Evolutionary conservation across 1,140 invertebrate species (phyloP).

Genomic region (Monomorium pharaonis): DNA sequence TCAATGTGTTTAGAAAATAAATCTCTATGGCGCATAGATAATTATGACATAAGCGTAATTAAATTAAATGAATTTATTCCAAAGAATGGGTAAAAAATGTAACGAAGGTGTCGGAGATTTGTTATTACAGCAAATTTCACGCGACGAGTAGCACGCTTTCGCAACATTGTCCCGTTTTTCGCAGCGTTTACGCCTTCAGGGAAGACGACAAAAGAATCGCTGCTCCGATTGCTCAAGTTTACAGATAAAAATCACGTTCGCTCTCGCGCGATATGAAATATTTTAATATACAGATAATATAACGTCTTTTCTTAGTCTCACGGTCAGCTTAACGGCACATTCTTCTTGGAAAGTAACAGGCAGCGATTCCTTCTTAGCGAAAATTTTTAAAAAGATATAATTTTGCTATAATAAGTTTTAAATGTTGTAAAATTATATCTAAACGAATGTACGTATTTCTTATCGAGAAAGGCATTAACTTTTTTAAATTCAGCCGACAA

Average conservation of each 20-base stretch:
- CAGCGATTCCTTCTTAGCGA: neutral
- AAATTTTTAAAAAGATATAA: neutral
- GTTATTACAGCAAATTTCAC: constrained; percentile 41
- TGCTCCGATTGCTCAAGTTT: constrained; percentile 7
- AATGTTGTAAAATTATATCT: neutral
- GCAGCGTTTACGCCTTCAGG: constrained; percentile 9
- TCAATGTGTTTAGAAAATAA: neutral
- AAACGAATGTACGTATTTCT: neutral
- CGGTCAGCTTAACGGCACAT: neutral
- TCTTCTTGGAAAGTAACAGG: neutral
- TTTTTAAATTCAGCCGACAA: neutral
- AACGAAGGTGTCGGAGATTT: neutral
- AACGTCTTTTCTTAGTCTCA: neutral
- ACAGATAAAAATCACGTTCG: constrained; percentile 21
- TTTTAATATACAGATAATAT: neutral
- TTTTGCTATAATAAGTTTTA: neutral
- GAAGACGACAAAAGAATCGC: constrained; percentile 18
- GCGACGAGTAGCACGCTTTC: constrained; percentile 26
- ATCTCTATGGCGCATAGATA: neutral
- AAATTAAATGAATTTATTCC: constrained; percentile 32
- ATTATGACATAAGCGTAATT: constrained; percentile 14
- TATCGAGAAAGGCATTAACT: neutral
- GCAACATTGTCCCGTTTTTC: constrained; percentile 30
- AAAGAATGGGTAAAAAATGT: neutral
- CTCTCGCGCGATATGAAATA: neutral